phyloP scores from a whole-genome alignment of 2,888 invertebrate genomes.

The Scaptomyza tumidula region DNA sequence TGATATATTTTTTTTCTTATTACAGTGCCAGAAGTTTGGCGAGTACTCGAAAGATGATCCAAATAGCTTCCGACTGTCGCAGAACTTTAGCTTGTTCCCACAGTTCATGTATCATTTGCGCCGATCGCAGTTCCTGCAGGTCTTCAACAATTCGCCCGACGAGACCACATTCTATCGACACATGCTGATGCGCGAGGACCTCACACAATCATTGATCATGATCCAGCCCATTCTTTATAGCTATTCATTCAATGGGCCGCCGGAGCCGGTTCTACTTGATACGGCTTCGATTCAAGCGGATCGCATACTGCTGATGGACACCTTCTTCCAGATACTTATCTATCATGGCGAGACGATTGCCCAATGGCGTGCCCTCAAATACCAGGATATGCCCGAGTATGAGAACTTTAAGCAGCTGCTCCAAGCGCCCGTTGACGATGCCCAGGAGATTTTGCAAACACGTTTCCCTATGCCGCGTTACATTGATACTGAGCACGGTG shows the following conservation, averaged over 20 bases:
- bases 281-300: slow-evolving; percentile 99
- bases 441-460: slow-evolving; percentile 97
- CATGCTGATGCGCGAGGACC: slow-evolving; percentile 98
- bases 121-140: slow-evolving; percentile 99
- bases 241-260: slow-evolving; percentile 98
- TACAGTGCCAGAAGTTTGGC: slow-evolving; percentile 99
- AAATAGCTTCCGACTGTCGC: slow-evolving; percentile 96
- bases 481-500: slow-evolving; percentile 99
- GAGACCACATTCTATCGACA: slow-evolving; percentile 99
- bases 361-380: slow-evolving; percentile 97
- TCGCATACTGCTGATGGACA: slow-evolving; percentile 99
- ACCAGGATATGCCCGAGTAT: slow-evolving; percentile 98
- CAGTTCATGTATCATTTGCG: slow-evolving; percentile 99
- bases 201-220: slow-evolving; percentile 99
- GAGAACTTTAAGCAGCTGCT: slow-evolving; percentile 98
- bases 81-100: slow-evolving; percentile 99
- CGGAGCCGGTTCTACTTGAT: slow-evolving; percentile 98
- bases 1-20: neutral
- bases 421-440: slow-evolving; percentile 97
- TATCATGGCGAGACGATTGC: slow-evolving; percentile 99
- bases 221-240: slow-evolving; percentile 99
- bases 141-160: slow-evolving; percentile 99
- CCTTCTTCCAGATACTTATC: slow-evolving; percentile 99
- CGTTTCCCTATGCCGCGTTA: slow-evolving; percentile 99
- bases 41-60: slow-evolving; percentile 99